Evolutionary conservation across 2,797 vertebrate species (phyloP), one percentile per base, ranked within the genome.

Genomic region (Peromyscus eremicus): DNA sequence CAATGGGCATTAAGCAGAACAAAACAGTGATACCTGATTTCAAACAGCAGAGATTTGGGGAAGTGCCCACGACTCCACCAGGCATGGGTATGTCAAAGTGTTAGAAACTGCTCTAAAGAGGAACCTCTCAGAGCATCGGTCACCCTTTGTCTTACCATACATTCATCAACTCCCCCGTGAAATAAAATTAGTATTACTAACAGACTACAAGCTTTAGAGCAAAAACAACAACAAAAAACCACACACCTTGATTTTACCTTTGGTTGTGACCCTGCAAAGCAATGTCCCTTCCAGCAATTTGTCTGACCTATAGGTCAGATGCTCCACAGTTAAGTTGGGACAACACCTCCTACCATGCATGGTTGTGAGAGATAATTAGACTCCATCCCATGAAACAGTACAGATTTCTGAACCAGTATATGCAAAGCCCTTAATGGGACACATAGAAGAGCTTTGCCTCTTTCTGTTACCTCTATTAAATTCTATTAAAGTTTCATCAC

Each of bases 171-270:
- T 81, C 6, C 34, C 43, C 75, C 68, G 6, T 76, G 40, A 66
- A 94, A 89, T 80, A 62, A 90, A 97, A 95, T 68, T 29, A 70
- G 32, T 82, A 62, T 34, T 9, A 76, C 66, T 23, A 87, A 92
- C 94, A 84, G 83, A 81, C 43, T 52, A 70, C 21, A 25, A 62
- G 6, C 83, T 90, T 68, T 93, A 29, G 8, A 87, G 16, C 89
- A 23, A 92, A 49, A 70, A 32, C 68, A n/a, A 37, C 32, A 88
- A 46, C 40, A 93, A 89, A 52, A 10, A 40, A 13, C 49, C 11
- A 82, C 32, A 29, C 60, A 43, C 25, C 10, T 34, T 85, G 68
- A 64, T 81, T 83, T 93, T 92, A 82, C 29, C 92, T 92, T 55
- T 55, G 49, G 21, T 34, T 94, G 79, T 91, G 17, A 55, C 43